A percentile compares a stretch with the other conserved stretches of the same genome.
phyloP scores from a whole-genome alignment of 2,797 vertebrate genomes.

The Numenius phaeopus region DNA sequence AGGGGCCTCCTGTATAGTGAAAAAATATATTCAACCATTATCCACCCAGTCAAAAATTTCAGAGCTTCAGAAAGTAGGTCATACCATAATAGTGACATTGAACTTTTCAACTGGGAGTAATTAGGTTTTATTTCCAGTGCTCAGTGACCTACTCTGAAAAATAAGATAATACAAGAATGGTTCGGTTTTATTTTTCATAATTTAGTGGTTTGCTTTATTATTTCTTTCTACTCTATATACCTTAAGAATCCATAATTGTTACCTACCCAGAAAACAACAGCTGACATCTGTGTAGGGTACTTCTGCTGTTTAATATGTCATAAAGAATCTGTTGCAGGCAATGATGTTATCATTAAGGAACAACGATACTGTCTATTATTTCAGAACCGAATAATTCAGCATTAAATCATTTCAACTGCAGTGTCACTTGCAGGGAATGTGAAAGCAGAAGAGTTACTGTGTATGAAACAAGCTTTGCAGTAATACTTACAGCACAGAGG shows the following conservation, averaged over 20 bases:
- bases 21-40: slow-evolving; percentile 46
- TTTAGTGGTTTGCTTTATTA: neutral
- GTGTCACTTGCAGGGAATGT: neutral
- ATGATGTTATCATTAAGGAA: slow-evolving; percentile 57
- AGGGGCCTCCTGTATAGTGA: neutral
- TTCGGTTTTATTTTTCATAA: slow-evolving; percentile 47
- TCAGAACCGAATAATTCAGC: slow-evolving; percentile 6
- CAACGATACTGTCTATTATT: slow-evolving; percentile 24
- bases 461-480: slow-evolving; percentile 6
- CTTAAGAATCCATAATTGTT: slow-evolving; percentile 64
- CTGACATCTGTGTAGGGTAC: slow-evolving; percentile 11
- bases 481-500: neutral
- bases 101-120: slow-evolving; percentile 89
- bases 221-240: slow-evolving; percentile 26
- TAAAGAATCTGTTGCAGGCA: slow-evolving; percentile 40
- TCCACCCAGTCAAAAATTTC: slow-evolving; percentile 40
- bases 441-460: neutral
- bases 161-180: slow-evolving; percentile 55
- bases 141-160: slow-evolving; percentile 77
- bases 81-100: slow-evolving; percentile 81
- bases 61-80: slow-evolving; percentile 84
- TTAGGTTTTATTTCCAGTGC: slow-evolving; percentile 83
- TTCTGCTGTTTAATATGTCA: slow-evolving; percentile 35
- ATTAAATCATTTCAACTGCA: slow-evolving; percentile 48
- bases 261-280: slow-evolving; percentile 41